A percentile compares a stretch with the other conserved stretches of the same genome.
These are phyloP conservation scores for Notocelia uddmanniana DNA, from an alignment of 2,888 invertebrate genomes.

Conservation along the genomic window DNA sequence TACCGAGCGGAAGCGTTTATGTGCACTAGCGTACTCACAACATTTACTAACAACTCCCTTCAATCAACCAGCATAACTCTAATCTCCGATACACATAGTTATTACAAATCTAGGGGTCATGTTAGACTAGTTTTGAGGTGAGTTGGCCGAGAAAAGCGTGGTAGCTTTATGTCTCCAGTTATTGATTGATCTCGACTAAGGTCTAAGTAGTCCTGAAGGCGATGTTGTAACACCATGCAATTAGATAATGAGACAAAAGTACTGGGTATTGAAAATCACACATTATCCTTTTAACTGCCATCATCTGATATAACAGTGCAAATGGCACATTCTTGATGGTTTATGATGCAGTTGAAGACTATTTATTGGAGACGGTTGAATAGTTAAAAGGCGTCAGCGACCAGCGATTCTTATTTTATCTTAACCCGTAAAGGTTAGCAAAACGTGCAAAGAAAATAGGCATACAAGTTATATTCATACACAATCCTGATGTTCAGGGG, in stretches of 20 bases:
- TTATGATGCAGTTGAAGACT: too few relatives aligned
- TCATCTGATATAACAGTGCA: too few relatives aligned
- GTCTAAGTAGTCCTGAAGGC: conserved; percentile 18
- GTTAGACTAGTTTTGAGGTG: neutral
- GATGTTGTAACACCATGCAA: neutral
- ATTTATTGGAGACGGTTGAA: too few relatives aligned
- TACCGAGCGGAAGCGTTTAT: conserved; percentile 39
- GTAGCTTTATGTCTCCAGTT: conserved; percentile 11
- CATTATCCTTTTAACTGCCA: too few relatives aligned
- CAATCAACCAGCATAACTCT: neutral
- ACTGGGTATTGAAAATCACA: neutral
- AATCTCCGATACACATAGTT: neutral
- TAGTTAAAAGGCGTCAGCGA: too few relatives aligned
- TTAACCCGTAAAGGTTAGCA: neutral
- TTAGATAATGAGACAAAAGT: neutral
- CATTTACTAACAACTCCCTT: neutral
- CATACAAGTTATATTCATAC: neutral
- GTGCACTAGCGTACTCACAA: conserved; percentile 21
- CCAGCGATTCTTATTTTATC: neutral
- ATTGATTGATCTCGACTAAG: conserved; percentile 35
- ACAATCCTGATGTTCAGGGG: neutral
- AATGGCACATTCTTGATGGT: too few relatives aligned
- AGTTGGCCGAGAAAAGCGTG: neutral
- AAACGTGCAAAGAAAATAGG: neutral
- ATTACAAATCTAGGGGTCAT: neutral